phyloP scores from a whole-genome alignment of 2,113 vertebrate species.

The Peromyscus leucopus region DNA sequence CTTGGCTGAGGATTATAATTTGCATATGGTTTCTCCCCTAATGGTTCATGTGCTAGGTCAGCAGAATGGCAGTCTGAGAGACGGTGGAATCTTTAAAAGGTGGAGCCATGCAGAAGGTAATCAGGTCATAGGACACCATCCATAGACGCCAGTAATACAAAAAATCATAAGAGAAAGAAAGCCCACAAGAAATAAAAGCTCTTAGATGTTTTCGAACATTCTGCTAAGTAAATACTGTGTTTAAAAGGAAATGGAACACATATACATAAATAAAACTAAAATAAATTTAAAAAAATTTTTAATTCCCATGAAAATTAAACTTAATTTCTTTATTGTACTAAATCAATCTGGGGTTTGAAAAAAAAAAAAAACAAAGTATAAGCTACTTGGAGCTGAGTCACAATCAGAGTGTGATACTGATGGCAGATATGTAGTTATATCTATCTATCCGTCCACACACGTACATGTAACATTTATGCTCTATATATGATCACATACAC shows the following conservation, averaged over 20 bases:
- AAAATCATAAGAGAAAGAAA: neutral
- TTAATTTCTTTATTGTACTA: neutral
- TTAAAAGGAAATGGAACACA: neutral
- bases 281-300: neutral
- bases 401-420: neutral
- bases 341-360: constrained; percentile 12
- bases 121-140: neutral
- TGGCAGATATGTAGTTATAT: neutral
- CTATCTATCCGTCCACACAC: neutral
- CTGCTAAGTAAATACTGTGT: neutral
- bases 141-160: neutral
- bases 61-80: neutral
- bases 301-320: neutral
- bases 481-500: neutral
- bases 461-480: too few relatives aligned
- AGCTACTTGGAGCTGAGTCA: neutral
- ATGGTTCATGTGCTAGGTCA: neutral
- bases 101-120: neutral
- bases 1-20: neutral
- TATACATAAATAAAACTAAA: neutral
- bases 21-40: neutral
- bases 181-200: neutral
- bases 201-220: neutral
- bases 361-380: constrained; percentile 12
- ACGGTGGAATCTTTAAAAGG: neutral